Evolutionary conservation across 2,888 invertebrate species (phyloP).

Genomic region (Gasteruption jaculator): DNA sequence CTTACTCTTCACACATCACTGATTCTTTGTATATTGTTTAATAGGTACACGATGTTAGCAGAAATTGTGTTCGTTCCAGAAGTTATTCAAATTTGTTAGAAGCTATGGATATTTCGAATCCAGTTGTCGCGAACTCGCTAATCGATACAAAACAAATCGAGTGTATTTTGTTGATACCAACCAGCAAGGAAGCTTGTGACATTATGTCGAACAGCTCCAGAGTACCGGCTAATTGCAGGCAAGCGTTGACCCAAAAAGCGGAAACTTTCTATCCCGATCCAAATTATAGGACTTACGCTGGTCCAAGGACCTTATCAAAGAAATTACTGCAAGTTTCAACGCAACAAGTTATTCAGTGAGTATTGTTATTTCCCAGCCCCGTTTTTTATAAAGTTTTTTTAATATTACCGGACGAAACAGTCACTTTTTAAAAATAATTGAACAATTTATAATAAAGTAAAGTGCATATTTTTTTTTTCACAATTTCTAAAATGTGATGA

Average conservation of each 20-base stretch:
- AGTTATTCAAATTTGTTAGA: conserved; percentile 61
- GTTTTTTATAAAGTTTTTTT: conserved; percentile 13
- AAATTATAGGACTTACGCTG: conserved; percentile 70
- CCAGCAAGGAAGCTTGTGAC: conserved; percentile 63
- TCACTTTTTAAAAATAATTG: not conserved
- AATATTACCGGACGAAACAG: not conserved
- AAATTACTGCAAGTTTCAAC: conserved; percentile 66
- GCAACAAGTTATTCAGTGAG: conserved; percentile 60
- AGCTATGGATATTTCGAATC: conserved; percentile 68
- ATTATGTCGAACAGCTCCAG: conserved; percentile 62
- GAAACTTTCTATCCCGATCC: conserved; percentile 74
- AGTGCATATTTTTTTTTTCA: not conserved
- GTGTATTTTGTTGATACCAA: conserved; percentile 70
- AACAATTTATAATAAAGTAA: not conserved
- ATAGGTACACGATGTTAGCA: conserved; percentile 53
- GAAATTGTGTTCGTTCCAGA: conserved; percentile 50
- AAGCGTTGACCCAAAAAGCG: conserved; percentile 64
- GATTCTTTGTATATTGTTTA: conserved; percentile 28
- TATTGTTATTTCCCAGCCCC: conserved; percentile 14
- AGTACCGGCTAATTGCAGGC: conserved; percentile 66
- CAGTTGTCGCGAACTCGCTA: conserved; percentile 77
- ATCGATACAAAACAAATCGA: conserved; percentile 77
- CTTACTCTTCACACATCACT: conserved; percentile 52
- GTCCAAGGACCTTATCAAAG: conserved; percentile 49
- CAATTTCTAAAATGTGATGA: too few relatives aligned